Conservation (phyloP, 2,888 invertebrate species). For the Lagria hirta region DNA sequence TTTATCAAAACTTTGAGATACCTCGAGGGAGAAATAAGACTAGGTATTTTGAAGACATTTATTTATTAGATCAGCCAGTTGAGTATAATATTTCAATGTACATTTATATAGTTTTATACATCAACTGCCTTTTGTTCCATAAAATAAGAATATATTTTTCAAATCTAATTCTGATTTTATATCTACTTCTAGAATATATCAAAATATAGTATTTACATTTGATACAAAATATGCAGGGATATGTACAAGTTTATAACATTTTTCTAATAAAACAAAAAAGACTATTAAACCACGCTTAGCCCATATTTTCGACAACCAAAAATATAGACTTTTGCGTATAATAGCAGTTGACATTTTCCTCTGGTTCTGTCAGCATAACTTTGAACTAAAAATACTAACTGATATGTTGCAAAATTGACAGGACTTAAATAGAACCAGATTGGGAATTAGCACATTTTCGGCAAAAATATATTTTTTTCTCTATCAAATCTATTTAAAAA, state of each 20-base stretch:
- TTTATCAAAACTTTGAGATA: constrained; percentile 8
- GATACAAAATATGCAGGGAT: constrained; percentile 53
- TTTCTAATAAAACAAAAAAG: constrained; percentile 13
- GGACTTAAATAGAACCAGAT: constrained; percentile 8
- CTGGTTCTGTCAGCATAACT: constrained; percentile 7
- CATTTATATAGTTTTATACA: constrained; percentile 30
- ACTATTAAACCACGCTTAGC: no score
- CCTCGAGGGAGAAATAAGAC: constrained; percentile 8
- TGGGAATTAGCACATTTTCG: constrained; percentile 19
- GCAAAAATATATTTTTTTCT: constrained; percentile 17
- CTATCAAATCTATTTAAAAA: constrained; percentile 21
- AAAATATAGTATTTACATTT: constrained; percentile 55
- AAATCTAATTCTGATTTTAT: no score
- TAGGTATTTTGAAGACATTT: constrained; percentile 34
- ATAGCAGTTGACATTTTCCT: constrained; percentile 15
- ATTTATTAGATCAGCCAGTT: constrained; percentile 43
- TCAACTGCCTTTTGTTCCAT: constrained; percentile 27
- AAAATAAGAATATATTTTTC: constrained; percentile 19
- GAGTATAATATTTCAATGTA: constrained; percentile 34
- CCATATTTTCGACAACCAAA: no score
- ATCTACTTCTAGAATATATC: constrained; percentile 39
- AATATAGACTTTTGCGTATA: no score
- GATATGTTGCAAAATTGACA: constrained; percentile 20
- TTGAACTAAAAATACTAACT: constrained; percentile 9
- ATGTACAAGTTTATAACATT: constrained; percentile 46